phyloP scores from a whole-genome alignment of 1,140 invertebrate species.

The Microplitis demolitor region DNA sequence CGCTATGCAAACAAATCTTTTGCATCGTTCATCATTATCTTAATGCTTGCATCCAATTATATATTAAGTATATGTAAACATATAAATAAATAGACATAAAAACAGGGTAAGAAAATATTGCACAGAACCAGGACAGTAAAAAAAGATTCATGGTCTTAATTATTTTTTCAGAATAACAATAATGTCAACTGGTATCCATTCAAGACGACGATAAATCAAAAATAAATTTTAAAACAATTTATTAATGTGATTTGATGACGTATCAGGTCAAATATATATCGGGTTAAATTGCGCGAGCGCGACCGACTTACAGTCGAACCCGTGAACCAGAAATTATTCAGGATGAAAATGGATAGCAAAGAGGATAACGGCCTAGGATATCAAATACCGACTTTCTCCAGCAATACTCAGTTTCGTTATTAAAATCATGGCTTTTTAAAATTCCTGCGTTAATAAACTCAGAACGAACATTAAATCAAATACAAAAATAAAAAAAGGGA shows the following conservation, averaged over 20 bases:
- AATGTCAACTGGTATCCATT: neutral
- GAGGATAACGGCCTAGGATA: constrained; percentile 23
- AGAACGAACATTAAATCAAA: too few species aligned
- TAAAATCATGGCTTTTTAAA: neutral
- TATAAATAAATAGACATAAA: neutral
- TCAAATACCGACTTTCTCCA: constrained; percentile 25
- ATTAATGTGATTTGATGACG: constrained; percentile 3
- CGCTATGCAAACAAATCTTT: neutral
- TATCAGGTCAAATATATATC: constrained; percentile 7
- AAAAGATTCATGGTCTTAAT: neutral
- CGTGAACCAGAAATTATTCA: constrained; percentile 11
- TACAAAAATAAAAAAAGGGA: too few species aligned
- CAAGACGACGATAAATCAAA: neutral
- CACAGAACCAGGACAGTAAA: too few species aligned
- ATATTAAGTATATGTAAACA: neutral
- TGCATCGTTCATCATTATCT: neutral
- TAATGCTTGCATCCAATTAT: neutral
- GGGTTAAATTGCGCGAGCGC: neutral
- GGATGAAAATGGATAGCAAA: constrained; percentile 11
- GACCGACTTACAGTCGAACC: constrained; percentile 1
- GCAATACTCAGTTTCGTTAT: neutral
- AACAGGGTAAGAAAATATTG: too few species aligned
- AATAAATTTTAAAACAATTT: neutral
- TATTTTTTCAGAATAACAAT: neutral
- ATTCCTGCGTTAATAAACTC: neutral